Evolutionary conservation across 2,113 vertebrate genomes (phyloP).

Genomic region (Siniperca knerii): DNA sequence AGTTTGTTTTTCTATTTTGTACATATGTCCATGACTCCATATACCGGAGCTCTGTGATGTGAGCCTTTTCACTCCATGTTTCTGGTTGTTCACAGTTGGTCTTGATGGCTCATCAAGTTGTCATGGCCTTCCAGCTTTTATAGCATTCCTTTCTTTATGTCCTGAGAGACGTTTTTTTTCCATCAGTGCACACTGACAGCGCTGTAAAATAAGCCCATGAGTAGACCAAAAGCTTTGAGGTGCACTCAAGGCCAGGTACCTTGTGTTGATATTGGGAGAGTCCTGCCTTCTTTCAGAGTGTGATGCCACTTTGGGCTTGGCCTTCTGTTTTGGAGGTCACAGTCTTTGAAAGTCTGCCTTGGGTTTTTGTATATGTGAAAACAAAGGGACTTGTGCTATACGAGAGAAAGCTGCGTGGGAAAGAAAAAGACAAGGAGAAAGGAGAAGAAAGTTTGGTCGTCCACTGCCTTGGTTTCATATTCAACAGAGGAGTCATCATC

Average conservation of each 20-base stretch:
- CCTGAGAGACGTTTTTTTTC: slow-evolving; percentile 39
- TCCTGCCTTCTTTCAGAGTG: slow-evolving; percentile 24
- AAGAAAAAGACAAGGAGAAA: slow-evolving; percentile 23
- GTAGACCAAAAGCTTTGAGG: slow-evolving; percentile 65
- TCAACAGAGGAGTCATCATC: slow-evolving; percentile 72
- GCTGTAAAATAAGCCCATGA: slow-evolving; percentile 64
- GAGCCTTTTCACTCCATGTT: slow-evolving; percentile 48
- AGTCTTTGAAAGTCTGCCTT: slow-evolving; percentile 46
- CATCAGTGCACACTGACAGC: slow-evolving; percentile 35
- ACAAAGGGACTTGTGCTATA: slow-evolving; percentile 85
- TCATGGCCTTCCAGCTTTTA: slow-evolving; percentile 63
- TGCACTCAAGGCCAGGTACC: slow-evolving; percentile 66
- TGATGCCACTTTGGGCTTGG: slow-evolving; percentile 56
- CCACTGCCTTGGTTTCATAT: slow-evolving; percentile 54
- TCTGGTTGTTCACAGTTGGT: slow-evolving; percentile 60
- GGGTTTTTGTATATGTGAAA: slow-evolving; percentile 43
- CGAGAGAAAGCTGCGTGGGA: slow-evolving; percentile 38
- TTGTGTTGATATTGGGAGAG: slow-evolving; percentile 53
- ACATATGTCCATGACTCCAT: slow-evolving; percentile 57
- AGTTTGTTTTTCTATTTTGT: slow-evolving; percentile 61
- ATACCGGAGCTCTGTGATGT: slow-evolving; percentile 46
- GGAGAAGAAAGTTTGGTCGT: slow-evolving; percentile 41
- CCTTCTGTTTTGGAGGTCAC: slow-evolving; percentile 48
- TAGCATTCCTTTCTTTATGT: slow-evolving; percentile 73
- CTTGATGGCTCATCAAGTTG: slow-evolving; percentile 67